These are phyloP conservation scores for Carlito syrichta DNA, from an alignment of 2,113 vertebrate species.

Conservation along the genomic window DNA sequence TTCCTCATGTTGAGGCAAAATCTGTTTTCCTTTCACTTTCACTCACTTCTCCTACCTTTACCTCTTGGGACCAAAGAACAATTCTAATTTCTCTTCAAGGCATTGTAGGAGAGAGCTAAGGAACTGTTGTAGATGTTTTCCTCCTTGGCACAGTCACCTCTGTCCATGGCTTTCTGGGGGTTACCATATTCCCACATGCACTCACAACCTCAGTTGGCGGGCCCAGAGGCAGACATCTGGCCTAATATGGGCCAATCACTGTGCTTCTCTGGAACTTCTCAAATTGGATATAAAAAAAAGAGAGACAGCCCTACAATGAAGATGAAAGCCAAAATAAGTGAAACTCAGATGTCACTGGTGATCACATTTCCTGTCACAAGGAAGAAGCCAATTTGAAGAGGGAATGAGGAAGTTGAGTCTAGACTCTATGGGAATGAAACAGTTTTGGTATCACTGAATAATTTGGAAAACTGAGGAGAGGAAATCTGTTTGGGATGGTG, in stretches of 20 bases:
- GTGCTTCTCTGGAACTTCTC: background rate
- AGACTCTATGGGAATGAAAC: background rate
- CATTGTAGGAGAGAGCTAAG: background rate
- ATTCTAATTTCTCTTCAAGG: background rate
- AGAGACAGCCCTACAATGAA: background rate
- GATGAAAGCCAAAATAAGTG: background rate
- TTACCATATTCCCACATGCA: background rate
- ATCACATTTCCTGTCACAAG: background rate
- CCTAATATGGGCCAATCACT: background rate
- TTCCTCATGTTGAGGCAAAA: background rate
- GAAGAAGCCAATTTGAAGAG: background rate
- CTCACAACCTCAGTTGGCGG: background rate
- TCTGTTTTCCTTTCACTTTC: background rate
- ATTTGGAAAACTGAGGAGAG: background rate
- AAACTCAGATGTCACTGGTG: background rate
- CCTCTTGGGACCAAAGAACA: background rate
- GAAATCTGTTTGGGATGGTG: background rate
- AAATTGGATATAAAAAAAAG: slow-evolving; percentile 3
- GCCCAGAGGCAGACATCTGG: background rate
- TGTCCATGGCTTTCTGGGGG: background rate
- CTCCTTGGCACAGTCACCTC: background rate
- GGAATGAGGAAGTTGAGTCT: background rate
- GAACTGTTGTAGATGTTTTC: background rate
- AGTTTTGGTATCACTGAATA: background rate
- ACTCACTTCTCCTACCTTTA: background rate